Evolutionary conservation across 2,888 invertebrate genomes (phyloP), one percentile per base, ranked within the genome.

Genomic region (Philereme vetulata): DNA sequence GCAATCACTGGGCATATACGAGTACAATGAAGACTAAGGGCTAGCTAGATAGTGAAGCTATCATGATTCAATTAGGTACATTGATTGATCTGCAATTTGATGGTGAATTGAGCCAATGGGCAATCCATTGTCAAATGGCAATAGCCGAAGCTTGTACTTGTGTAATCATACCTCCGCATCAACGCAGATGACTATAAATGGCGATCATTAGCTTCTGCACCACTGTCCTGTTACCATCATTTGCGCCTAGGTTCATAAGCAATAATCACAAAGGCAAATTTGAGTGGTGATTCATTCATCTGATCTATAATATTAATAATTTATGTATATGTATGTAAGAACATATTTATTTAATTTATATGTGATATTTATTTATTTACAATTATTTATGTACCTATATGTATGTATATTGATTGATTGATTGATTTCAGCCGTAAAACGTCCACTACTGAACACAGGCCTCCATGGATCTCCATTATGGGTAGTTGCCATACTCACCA

Each of bases 101-200:
- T 46, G 36, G 35, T 36, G 71, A 70, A 61, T 61, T 64, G 61
- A 62, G 53, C 38, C 40, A 54, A 38, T 46, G 48, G 48, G 21
- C 62, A 49, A 55, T 64, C 64, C 56, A 61, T 66, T 67, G 63
- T 64, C 59, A 59, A 62, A 65, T 57, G 64, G 59, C 59, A 43
- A 67, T 67, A 61, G 70, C 52, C 55, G 50, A 67, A 58, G 66
- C 71, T 67, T 64, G 70, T 74, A 76, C 70, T 74, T 68, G 70
- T 70, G 75, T 81, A 82, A 81, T 84, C 81, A 84, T 81, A 85
- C 80, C 75, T 80, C 75, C 79, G 81, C 81, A 85, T 88, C 83
- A 85, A 84, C 81, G 83, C 80, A 80, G 84, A 87, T 88, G 78
- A 84, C 80, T 79, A 86, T 90, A 87, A 90, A 90, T 90, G 84